Conservation (phyloP, 1,140 invertebrate species). For the Pseudoatta argentina region DNA sequence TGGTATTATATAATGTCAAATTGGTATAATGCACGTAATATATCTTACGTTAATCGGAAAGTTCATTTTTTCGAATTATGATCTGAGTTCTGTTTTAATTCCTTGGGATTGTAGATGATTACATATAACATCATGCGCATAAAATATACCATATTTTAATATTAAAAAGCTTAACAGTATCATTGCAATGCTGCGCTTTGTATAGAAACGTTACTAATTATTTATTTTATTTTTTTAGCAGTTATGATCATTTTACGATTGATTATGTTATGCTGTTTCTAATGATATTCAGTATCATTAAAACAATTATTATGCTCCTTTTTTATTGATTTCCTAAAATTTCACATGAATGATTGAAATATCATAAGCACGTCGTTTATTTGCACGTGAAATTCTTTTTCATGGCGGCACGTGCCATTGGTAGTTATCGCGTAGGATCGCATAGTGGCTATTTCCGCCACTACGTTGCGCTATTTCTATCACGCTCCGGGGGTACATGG, state of each 20-base stretch:
- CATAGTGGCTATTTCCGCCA: conserved; percentile 71
- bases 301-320: background rate
- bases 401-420: conserved; percentile 65
- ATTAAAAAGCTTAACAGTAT: background rate
- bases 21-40: background rate
- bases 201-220: background rate
- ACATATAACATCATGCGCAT: background rate
- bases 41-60: background rate
- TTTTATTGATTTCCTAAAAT: background rate
- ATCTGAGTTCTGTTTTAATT: conserved; percentile 1
- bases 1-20: conserved; percentile 2
- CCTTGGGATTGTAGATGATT: background rate
- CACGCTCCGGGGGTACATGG: conserved; percentile 55
- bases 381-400: conserved; percentile 53
- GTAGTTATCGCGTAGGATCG: conserved; percentile 52
- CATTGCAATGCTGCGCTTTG: background rate
- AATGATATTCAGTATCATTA: background rate
- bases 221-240: background rate
- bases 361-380: background rate
- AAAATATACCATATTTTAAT: background rate
- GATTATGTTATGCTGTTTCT: background rate
- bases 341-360: background rate
- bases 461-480: conserved; percentile 72
- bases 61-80: conserved; percentile 31
- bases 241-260: background rate